Base-by-base conservation (phyloP, 2,888 invertebrate genomes). In the Myopa testacea region DNA sequence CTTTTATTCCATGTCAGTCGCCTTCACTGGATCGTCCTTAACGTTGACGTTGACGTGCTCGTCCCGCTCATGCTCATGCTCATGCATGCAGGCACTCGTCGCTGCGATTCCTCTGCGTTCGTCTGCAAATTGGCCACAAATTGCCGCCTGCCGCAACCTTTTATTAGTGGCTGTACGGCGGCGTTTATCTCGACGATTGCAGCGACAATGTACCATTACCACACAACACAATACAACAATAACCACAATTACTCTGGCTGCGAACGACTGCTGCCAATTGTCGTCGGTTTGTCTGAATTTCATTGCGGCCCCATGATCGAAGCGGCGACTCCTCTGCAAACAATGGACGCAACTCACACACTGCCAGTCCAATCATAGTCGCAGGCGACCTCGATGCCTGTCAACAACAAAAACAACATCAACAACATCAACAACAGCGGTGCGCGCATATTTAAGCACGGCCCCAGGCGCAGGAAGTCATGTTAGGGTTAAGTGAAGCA, bases 391-490 rank as follows among this genome's bases (percentile, higher is more conserved):
- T 40, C 67, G 1, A 55, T 55, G 6, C 4, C 55, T 34, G 34
- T n/a, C 58, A 58, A 58, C 62, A 62, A 12, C 68, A 38, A 40
- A 55, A 60, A 58, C 40, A 72, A 60, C 71, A 71, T 12, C 38
- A 71, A 12, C n/a, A 72, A 60, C 71, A 71, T 12, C 38, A 71
- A 12, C n/a, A 71, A 71, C 75, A 55, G 55, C 63, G 8, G 19
- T 34, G 37, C 16, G 26, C 40, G 10, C 65, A 38, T 38, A 67
- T 40, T 40, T n/a, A 63, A 75, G 58, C 73, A 55, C 40, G 37
- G 67, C 75, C 38, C 38, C n/a, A 37, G 74, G 74, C 65, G 65
- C 74, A 74, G 74, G 74, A 74, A 74, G 74, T 73, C 74, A 52
- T 37, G 50, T n/a, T 74, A 50, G 50, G 74, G 34, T 74, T 62